These are phyloP conservation scores for Brachyhypopomus gauderio DNA, from an alignment of 2,113 vertebrate genomes.

Conservation along the genomic window DNA sequence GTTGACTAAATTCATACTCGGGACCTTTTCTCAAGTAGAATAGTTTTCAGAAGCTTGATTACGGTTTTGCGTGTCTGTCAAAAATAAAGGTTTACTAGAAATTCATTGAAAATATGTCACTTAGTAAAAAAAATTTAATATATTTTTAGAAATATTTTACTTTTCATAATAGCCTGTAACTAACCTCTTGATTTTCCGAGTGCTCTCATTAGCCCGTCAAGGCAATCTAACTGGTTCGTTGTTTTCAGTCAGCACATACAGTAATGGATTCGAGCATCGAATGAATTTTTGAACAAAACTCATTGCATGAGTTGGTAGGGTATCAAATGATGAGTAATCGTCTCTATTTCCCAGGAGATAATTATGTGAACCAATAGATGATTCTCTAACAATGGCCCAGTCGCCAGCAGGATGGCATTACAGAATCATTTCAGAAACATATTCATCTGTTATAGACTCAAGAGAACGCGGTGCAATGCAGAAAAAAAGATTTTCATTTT, in stretches of 20 bases:
- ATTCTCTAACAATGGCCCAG: slow-evolving; percentile 1
- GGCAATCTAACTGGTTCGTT: slow-evolving; percentile 13
- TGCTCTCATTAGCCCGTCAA: background rate
- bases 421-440: slow-evolving; percentile 10
- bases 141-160: background rate
- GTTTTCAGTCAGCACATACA: background rate
- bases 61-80: background rate
- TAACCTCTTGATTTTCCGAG: background rate
- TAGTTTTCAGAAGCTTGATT: background rate
- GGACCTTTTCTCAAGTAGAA: no score
- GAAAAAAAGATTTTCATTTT: slow-evolving; percentile 6
- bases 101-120: background rate
- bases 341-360: background rate
- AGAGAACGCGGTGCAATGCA: background rate
- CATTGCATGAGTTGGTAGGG: background rate
- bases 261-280: background rate
- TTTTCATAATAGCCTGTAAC: no score
- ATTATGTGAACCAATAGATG: slow-evolving; percentile 16
- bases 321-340: slow-evolving; percentile 5
- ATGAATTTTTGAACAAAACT: slow-evolving; percentile 21
- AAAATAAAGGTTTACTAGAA: background rate
- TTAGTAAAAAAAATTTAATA: background rate
- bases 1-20: no score
- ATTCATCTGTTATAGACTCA: background rate
- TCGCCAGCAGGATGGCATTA: slow-evolving; percentile 20